Percentiles rank a stretch among this genome's conserved stretches.
Evolutionary conservation across 2,113 vertebrate genomes (phyloP).

Genomic region (Panurus biarmicus): DNA sequence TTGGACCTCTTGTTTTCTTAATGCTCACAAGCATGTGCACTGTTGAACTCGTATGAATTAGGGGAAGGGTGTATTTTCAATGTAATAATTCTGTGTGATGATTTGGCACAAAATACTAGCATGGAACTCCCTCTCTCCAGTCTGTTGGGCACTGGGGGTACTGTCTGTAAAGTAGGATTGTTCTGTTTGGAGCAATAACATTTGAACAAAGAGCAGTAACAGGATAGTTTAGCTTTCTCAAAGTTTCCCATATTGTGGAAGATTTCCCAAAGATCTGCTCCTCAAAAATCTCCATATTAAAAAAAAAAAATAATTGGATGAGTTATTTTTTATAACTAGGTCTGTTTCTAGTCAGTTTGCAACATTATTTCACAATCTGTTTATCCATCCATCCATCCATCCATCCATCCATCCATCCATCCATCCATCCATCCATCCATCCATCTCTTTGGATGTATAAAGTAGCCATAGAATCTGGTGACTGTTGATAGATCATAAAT

Average conservation of each 20-base stretch:
- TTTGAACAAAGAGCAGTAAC: not conserved
- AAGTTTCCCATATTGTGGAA: not conserved
- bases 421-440: slow-evolving; percentile 1
- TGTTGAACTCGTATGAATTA: not conserved
- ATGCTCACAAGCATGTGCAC: rapidly evolving
- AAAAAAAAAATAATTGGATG: slow-evolving; percentile 8
- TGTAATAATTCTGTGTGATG: not conserved
- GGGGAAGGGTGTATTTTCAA: not conserved
- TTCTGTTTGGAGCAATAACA: not conserved
- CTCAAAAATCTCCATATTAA: slow-evolving; percentile 7
- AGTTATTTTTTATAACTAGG: slow-evolving; percentile 33
- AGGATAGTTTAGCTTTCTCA: not conserved
- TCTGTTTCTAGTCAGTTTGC: slow-evolving; percentile 40
- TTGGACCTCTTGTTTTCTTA: not conserved
- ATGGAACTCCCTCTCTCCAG: not conserved
- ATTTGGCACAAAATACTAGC: not conserved
- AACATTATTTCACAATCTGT: slow-evolving; percentile 59
- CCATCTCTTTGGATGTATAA: slow-evolving; percentile 18
- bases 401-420: not conserved
- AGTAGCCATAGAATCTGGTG: slow-evolving; percentile 58
- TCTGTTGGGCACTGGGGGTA: not conserved
- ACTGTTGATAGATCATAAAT: slow-evolving; percentile 66
- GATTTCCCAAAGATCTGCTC: not conserved
- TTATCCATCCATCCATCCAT: not conserved
- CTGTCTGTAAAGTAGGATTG: not conserved